Evolutionary conservation across 2,113 vertebrate species (phyloP), one percentile per base, ranked within the genome.

Genomic region (Tetrax tetrax): DNA sequence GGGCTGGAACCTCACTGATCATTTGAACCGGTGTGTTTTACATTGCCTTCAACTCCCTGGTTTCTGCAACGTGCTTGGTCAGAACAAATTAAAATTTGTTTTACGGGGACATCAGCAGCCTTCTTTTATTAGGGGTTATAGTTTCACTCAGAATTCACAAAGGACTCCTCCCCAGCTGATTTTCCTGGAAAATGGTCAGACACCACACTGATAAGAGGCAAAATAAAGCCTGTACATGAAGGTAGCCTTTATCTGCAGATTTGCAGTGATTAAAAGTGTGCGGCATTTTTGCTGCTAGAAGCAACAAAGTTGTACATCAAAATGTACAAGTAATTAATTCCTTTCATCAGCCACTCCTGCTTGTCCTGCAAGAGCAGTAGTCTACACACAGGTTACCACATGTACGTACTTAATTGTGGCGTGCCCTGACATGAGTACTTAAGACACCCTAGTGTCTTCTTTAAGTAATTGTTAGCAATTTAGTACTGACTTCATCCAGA

Each of bases 381-480:
- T 83, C 70, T 63, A n/a, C 56, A 63, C 61, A 14, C 54, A 66
- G 70, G 54, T 81, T 87, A 83, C n/a, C 25, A 80, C 50, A 43
- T 16, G 31, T 74, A 65, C 0, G 0, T 47, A 50, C 50, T 56
- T 90, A 82, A 90, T 74, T 78, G 60, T 51, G 66, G 47, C n/a
- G 0, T 56, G 64, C 27, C 64, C 78, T 83, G 59, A 70, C 45
- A 15, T 24, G 56, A 68, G 75, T 77, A 25, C 41, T 90, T 83
- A 69, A 43, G 41, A 43, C 41, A 43, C 41, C 41, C 14, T 43
- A 43, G 41, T 43, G 53, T 80, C 51, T 69, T 76, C 82, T 91
- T 77, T 80, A 85, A 91, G 51, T 74, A 91, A 74, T 56, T 93
- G 77, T 56, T 94, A 89, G 63, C 68, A 71, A 23, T 92, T 93